Percentiles rank a stretch among this genome's conserved stretches.
Conservation (phyloP, 2,888 invertebrate genomes). For the Dyspetes luteomarginatus region DNA sequence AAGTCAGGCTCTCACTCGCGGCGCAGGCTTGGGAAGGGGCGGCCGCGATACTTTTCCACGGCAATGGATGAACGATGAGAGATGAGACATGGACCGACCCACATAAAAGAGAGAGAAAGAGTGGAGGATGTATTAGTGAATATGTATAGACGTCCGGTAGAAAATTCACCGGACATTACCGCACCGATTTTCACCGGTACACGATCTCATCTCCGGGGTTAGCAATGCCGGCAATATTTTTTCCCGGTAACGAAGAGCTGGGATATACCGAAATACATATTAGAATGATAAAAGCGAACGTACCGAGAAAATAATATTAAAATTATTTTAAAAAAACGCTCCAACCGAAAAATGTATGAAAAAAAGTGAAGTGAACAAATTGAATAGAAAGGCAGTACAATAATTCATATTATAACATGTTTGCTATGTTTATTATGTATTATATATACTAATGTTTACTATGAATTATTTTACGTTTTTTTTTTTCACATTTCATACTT, state of each 20-base stretch:
- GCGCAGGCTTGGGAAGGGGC: constrained; percentile 36
- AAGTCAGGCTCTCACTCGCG: constrained; percentile 76
- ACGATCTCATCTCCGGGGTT: constrained; percentile 44
- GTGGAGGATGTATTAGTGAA: constrained; percentile 42
- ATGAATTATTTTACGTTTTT: too few species aligned
- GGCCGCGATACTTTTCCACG: constrained; percentile 52
- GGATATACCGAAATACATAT: constrained; percentile 63
- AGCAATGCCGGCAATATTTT: constrained; percentile 51
- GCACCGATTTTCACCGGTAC: constrained; percentile 65
- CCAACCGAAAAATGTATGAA: too few species aligned
- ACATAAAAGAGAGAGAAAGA: constrained; percentile 72
- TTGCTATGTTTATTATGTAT: too few species aligned
- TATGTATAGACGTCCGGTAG: constrained; percentile 24
- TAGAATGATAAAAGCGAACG: too few species aligned
- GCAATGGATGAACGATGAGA: constrained; percentile 55
- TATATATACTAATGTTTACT: too few species aligned
- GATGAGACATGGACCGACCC: constrained; percentile 77
- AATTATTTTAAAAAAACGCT: too few species aligned
- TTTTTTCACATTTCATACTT: too few species aligned
- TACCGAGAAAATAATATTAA: too few species aligned
- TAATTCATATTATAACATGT: too few species aligned
- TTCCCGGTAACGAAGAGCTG: constrained; percentile 65
- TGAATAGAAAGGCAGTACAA: too few species aligned
- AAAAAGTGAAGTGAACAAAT: too few species aligned
- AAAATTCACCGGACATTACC: constrained; percentile 28